Percentiles rank a stretch among this genome's conserved stretches.
phyloP scores from a whole-genome alignment of 2,797 vertebrate genomes.

The Amblyraja radiata region DNA sequence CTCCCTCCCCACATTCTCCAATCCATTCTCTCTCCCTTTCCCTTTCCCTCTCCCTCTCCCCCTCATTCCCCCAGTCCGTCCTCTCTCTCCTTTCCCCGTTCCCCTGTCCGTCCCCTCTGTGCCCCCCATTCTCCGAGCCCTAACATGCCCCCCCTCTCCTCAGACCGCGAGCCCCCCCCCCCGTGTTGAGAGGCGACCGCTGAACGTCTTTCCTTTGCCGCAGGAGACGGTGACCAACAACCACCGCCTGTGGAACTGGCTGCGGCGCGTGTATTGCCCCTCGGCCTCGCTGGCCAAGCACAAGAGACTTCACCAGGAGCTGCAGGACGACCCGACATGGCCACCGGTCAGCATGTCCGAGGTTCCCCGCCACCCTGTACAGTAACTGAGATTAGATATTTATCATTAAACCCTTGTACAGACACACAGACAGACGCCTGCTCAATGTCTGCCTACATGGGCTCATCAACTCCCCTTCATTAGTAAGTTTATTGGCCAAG shows the following conservation, averaged over 20 bases:
- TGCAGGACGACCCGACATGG: not conserved
- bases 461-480: too few relatives aligned
- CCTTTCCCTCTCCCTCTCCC: rapidly evolving
- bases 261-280: not conserved
- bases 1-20: too few relatives aligned
- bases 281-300: not conserved
- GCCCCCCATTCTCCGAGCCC: too few relatives aligned
- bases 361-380: not conserved
- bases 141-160: too few relatives aligned
- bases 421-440: too few relatives aligned
- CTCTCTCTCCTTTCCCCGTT: too few relatives aligned
- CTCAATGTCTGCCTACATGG: too few relatives aligned
- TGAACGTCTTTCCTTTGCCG: not conserved
- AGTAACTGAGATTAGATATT: not conserved
- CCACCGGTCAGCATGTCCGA: not conserved
- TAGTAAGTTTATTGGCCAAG: too few relatives aligned
- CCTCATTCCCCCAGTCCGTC: rapidly evolving
- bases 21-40: too few relatives aligned
- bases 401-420: not conserved
- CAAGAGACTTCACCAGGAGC: not conserved
- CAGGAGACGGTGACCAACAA: not conserved
- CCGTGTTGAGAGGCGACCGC: not conserved
- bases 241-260: conserved; percentile 2
- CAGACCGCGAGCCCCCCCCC: too few relatives aligned
- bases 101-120: not conserved